These are phyloP conservation scores for Trichopria drosophilae DNA, from an alignment of 2,888 invertebrate species.

Conservation along the genomic window DNA sequence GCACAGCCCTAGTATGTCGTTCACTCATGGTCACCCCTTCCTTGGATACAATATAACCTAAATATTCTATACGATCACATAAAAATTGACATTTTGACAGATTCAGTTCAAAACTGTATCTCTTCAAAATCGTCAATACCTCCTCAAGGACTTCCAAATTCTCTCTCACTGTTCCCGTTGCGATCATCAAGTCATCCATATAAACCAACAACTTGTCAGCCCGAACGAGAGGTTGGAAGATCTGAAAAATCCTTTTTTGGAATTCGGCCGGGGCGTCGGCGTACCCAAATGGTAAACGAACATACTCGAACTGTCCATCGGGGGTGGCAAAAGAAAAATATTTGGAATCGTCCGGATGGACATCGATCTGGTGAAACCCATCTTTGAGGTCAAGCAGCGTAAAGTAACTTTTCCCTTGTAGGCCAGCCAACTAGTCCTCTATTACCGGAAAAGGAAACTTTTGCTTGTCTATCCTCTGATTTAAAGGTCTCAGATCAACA, in stretches of 20 bases:
- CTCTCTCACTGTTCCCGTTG: neutral
- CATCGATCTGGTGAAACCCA: neutral
- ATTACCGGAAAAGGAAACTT: too few relatives aligned
- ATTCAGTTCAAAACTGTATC: neutral
- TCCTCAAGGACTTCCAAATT: neutral
- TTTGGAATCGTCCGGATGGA: neutral
- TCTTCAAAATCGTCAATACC: neutral
- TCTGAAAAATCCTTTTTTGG: too few relatives aligned
- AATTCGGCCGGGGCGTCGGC: constrained; percentile 1
- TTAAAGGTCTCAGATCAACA: too few relatives aligned
- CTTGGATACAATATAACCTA: constrained; percentile 17
- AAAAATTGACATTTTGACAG: neutral
- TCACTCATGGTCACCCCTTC: constrained; percentile 19
- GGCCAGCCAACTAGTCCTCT: too few relatives aligned
- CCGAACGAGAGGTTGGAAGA: neutral
- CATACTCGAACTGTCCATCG: constrained; percentile 2
- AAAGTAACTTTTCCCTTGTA: too few relatives aligned
- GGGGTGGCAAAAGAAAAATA: constrained; percentile 4
- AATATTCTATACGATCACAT: constrained; percentile 5
- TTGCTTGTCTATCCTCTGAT: too few relatives aligned
- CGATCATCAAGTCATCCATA: constrained; percentile 1
- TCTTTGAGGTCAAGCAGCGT: neutral
- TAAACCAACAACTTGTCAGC: neutral
- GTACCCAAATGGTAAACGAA: neutral
- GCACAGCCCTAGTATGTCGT: constrained; percentile 17